These are phyloP conservation scores for Alloscopus bannaensis DNA, from an alignment of 2,888 invertebrate genomes.

Conservation along the genomic window DNA sequence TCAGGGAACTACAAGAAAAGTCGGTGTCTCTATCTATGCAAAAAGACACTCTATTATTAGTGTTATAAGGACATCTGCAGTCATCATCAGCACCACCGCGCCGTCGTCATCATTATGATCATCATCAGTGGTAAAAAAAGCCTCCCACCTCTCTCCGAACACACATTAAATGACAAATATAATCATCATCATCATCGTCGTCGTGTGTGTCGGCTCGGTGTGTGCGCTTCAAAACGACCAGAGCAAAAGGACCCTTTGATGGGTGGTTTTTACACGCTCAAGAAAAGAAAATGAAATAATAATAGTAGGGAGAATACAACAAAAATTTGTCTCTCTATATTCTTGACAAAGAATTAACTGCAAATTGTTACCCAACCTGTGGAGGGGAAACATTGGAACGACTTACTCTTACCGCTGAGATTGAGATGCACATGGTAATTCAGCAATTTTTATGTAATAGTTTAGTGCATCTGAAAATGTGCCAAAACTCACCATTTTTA, in stretches of 20 bases:
- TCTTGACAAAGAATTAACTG: not conserved
- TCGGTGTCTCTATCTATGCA: no score
- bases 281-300: not conserved
- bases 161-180: no score
- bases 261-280: not conserved
- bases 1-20: no score
- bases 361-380: slow-evolving; percentile 1
- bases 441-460: not conserved
- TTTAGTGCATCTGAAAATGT: not conserved
- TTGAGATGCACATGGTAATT: not conserved
- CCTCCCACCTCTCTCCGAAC: no score
- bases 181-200: no score
- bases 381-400: not conserved
- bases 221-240: not conserved
- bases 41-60: slow-evolving; percentile 14
- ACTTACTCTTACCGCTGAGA: not conserved
- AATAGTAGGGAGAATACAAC: no score
- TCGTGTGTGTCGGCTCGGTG: not conserved
- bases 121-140: no score
- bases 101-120: not conserved
- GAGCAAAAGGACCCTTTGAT: not conserved
- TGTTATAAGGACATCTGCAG: not conserved
- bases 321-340: no score
- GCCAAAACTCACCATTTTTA: not conserved
- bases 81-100: not conserved